Conservation (phyloP, 2,888 invertebrate genomes). For the Andrena haemorrhoa region DNA sequence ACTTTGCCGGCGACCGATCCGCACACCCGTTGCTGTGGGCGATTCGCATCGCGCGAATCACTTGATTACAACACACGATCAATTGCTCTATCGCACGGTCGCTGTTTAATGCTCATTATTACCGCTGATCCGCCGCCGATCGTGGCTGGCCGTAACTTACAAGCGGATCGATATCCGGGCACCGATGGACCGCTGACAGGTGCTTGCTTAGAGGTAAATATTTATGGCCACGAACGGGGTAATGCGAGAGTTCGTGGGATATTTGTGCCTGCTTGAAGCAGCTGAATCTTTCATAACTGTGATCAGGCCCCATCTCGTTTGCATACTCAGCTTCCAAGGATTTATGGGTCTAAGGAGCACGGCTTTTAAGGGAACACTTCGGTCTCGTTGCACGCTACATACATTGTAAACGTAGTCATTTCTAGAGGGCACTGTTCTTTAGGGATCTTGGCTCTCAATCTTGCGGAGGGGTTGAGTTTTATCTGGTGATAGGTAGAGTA, state of each 20-base stretch:
- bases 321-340: conserved; percentile 36
- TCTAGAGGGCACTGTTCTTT: too few species aligned
- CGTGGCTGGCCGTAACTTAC: conserved; percentile 78
- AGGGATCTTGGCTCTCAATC: too few species aligned
- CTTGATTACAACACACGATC: conserved; percentile 77
- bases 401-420: conserved; percentile 5
- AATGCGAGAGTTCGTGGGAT: conserved; percentile 61
- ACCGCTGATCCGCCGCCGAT: conserved; percentile 79
- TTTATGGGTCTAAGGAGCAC: conserved; percentile 7
- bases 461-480: too few species aligned
- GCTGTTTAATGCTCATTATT: conserved; percentile 82
- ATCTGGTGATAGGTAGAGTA: too few species aligned
- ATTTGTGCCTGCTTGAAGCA: conserved; percentile 55
- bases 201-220: conserved; percentile 56
- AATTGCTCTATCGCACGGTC: conserved; percentile 73
- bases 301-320: conserved; percentile 42
- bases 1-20: conserved; percentile 41
- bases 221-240: conserved; percentile 33
- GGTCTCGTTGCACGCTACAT: not conserved
- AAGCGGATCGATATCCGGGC: conserved; percentile 80
- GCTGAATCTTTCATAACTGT: conserved; percentile 41
- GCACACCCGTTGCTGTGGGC: conserved; percentile 44
- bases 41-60: conserved; percentile 74
- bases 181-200: conserved; percentile 61
- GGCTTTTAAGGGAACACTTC: not conserved